Conservation (phyloP, 2,797 vertebrate species). For the Parauchenoglanis punctatus region DNA sequence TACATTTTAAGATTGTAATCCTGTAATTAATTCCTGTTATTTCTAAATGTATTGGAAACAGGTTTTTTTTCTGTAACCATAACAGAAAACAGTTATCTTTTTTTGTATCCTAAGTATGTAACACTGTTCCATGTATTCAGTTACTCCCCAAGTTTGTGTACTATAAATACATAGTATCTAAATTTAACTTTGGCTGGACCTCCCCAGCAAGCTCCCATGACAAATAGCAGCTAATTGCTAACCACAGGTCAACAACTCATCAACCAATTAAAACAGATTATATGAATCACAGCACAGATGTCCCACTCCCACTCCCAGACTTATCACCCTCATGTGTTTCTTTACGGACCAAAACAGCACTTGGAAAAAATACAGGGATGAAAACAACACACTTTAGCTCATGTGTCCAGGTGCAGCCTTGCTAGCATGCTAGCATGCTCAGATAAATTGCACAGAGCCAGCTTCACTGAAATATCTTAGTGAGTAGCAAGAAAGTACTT, state of each 20-base stretch:
- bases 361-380: neutral
- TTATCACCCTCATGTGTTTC: neutral
- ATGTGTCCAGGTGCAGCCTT: neutral
- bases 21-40: too few species aligned
- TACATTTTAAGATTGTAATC: too few species aligned
- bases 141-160: neutral
- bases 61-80: too few species aligned
- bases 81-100: too few species aligned
- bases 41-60: too few species aligned
- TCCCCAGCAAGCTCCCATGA: neutral
- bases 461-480: neutral
- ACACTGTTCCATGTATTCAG: too few species aligned
- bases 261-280: slow-evolving; percentile 14
- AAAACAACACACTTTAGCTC: neutral
- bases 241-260: slow-evolving; percentile 19
- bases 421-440: neutral
- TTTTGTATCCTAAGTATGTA: too few species aligned
- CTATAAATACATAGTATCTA: neutral
- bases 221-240: neutral
- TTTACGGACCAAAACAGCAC: neutral
- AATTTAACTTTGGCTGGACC: neutral
- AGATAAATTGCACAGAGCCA: neutral
- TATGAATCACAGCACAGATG: slow-evolving; percentile 5
- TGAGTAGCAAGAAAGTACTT: neutral
- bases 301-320: slow-evolving; percentile 15